Percentiles rank a stretch among this genome's conserved stretches.
phyloP scores from a whole-genome alignment of 2,888 invertebrate species.

The Drosophila glabriapex region DNA sequence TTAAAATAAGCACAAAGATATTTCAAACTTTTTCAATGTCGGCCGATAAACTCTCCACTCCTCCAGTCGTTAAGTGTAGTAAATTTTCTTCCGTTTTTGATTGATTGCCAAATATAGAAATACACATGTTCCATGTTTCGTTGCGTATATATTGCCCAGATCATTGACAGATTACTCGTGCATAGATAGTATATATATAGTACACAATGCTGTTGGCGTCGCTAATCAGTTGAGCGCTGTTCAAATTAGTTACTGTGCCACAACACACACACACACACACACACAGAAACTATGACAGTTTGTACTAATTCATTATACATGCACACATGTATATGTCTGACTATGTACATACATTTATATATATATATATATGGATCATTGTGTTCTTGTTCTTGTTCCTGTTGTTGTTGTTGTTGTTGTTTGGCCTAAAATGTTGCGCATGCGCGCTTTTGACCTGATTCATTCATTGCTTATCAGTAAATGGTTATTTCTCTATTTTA shows the following conservation, averaged over 20 bases:
- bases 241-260: constrained; percentile 23
- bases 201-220: constrained; percentile 20
- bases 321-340: constrained; percentile 1
- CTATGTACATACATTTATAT: neutral
- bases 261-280: neutral
- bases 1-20: neutral
- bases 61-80: neutral
- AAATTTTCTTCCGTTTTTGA: neutral
- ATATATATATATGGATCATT: constrained; percentile 9
- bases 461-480: constrained; percentile 62
- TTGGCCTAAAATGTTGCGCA: constrained; percentile 54
- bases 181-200: neutral
- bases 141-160: neutral
- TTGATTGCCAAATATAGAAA: neutral
- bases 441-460: constrained; percentile 74
- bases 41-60: neutral
- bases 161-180: neutral
- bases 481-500: constrained; percentile 9
- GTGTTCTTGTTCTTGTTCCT: constrained; percentile 24
- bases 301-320: constrained; percentile 18
- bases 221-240: constrained; percentile 41
- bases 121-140: neutral
- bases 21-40: neutral
- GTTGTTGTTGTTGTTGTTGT: constrained; percentile 15
- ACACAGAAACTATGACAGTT: constrained; percentile 7